These are phyloP conservation scores for Pelecanoides urinatrix DNA, from an alignment of 2,113 vertebrate genomes.

Conservation along the genomic window DNA sequence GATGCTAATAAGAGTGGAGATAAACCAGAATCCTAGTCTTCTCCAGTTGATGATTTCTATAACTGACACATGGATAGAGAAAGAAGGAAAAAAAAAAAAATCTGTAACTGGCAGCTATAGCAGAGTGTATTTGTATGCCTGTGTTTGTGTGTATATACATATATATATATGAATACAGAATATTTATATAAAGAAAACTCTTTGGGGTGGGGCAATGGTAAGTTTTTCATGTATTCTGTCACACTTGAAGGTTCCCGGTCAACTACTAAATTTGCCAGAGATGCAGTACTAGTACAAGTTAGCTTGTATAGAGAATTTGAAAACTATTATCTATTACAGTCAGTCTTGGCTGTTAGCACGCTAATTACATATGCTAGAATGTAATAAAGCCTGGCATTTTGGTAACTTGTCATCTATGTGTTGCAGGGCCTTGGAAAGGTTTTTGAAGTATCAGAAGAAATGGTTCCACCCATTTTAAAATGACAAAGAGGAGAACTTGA, in stretches of 20 bases:
- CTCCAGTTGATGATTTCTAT: neutral
- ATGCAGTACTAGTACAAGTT: neutral
- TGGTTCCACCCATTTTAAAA: neutral
- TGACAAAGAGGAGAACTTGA: neutral
- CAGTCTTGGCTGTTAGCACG: neutral
- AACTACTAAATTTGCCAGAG: neutral
- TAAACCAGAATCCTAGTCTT: neutral
- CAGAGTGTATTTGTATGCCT: accelerated
- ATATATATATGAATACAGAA: neutral
- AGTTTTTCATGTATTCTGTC: neutral
- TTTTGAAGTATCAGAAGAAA: neutral
- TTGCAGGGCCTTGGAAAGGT: neutral
- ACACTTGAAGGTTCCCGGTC: neutral
- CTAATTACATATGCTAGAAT: neutral
- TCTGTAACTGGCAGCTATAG: neutral
- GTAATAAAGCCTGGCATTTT: neutral
- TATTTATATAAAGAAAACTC: neutral
- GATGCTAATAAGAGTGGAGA: neutral
- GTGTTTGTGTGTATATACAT: accelerated
- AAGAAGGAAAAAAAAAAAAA: neutral
- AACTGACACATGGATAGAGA: neutral
- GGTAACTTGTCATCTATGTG: neutral
- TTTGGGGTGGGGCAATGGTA: neutral
- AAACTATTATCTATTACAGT: neutral
- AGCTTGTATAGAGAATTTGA: neutral